A percentile compares a stretch with the other conserved stretches of the same genome.
phyloP scores from a whole-genome alignment of 2,113 vertebrate species.

The Sterrhoptilus dennistouni region DNA sequence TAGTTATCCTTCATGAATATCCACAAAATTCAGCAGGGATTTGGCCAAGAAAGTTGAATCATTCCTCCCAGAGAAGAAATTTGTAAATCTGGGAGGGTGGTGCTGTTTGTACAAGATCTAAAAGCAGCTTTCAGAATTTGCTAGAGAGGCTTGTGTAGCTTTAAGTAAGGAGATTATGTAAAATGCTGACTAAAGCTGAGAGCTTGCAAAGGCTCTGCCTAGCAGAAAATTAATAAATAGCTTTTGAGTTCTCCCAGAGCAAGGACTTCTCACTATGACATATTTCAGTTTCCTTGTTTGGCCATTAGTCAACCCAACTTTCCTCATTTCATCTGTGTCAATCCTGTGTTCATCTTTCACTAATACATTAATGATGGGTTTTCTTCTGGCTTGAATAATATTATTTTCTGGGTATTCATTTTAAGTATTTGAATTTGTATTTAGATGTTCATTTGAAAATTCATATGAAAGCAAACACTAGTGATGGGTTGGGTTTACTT shows the following conservation, averaged over 20 bases:
- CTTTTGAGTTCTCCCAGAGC: not conserved
- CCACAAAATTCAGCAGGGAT: constrained; percentile 70
- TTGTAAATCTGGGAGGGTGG: constrained; percentile 52
- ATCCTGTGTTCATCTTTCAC: not conserved
- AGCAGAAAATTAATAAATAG: constrained; percentile 36
- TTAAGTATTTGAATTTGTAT: not conserved
- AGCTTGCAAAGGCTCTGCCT: constrained; percentile 2
- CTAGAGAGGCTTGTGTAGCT: constrained; percentile 62
- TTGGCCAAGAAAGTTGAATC: constrained; percentile 67
- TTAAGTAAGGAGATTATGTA: constrained; percentile 74
- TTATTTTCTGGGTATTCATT: not conserved
- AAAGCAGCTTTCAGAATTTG: constrained; percentile 74
- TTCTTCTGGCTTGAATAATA: not conserved
- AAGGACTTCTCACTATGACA: not conserved
- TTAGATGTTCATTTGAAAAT: not conserved
- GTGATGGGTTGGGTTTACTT: not conserved
- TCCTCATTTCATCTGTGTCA: not conserved
- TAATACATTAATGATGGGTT: not conserved
- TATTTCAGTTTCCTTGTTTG: not conserved
- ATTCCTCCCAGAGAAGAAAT: constrained; percentile 50
- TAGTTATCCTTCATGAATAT: constrained; percentile 70
- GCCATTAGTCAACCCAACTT: not conserved
- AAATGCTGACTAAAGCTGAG: constrained; percentile 47
- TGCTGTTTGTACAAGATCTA: constrained; percentile 68
- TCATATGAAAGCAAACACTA: not conserved